These are phyloP conservation scores for Heteractis magnifica DNA, from an alignment of 92 coral and sea anemone species.

Conservation along the genomic window DNA sequence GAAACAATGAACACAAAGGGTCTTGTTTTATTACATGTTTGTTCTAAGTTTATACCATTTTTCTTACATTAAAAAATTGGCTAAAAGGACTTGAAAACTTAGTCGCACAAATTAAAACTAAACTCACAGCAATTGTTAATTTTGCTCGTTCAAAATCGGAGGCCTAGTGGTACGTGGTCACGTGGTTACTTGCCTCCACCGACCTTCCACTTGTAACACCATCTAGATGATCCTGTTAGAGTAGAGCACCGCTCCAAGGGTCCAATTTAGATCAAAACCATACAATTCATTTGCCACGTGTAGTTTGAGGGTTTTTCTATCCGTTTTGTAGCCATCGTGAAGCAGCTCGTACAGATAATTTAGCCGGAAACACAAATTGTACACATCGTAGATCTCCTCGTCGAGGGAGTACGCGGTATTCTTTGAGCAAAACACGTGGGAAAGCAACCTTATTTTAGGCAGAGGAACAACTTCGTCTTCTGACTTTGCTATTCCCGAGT, in stretches of 20 bases:
- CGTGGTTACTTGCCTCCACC: too few relatives aligned
- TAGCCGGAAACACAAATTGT: slow-evolving; percentile 31
- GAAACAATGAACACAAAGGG: too few relatives aligned
- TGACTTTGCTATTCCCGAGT: slow-evolving; percentile 11
- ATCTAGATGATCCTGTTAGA: too few relatives aligned
- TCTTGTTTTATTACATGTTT: too few relatives aligned
- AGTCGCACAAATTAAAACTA: too few relatives aligned
- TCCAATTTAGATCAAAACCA: slow-evolving; percentile 48
- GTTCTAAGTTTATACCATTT: too few relatives aligned
- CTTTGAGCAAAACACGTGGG: slow-evolving; percentile 11
- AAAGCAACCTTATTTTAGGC: background rate
- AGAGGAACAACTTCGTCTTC: slow-evolving; percentile 18
- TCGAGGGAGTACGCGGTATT: background rate
- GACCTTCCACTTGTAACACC: too few relatives aligned
- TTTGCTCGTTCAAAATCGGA: too few relatives aligned
- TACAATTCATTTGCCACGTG: slow-evolving; percentile 19
- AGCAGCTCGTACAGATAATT: slow-evolving; percentile 47
- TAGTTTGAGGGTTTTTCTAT: background rate
- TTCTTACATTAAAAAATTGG: too few relatives aligned
- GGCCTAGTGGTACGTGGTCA: too few relatives aligned
- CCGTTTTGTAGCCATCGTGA: slow-evolving; percentile 24
- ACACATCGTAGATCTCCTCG: background rate
- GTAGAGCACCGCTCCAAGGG: slow-evolving; percentile 35
- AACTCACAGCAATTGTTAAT: too few relatives aligned
- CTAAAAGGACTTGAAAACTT: too few relatives aligned